Evolutionary conservation across 2,113 vertebrate genomes (phyloP).

Genomic region (Prunella himalayana): DNA sequence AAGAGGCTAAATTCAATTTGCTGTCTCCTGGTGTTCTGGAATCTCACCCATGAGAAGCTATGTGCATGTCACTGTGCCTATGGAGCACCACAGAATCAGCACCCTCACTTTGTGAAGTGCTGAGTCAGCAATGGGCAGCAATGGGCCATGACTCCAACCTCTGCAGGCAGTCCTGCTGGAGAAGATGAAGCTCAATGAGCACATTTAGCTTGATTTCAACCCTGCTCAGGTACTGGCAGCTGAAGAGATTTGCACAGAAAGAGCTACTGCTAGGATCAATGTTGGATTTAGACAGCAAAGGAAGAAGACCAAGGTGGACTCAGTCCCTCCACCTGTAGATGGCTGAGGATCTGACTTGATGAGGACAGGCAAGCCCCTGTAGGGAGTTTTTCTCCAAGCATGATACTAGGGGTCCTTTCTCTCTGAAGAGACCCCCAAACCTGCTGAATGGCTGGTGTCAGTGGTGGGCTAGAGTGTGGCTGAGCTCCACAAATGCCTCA

Average conservation of each 20-base stretch:
- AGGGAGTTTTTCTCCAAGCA: not conserved
- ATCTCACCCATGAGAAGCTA: not conserved
- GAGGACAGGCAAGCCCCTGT: not conserved
- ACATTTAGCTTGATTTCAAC: not conserved
- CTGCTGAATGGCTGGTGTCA: not conserved
- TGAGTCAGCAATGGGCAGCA: fast-evolving
- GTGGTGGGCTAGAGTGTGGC: not conserved
- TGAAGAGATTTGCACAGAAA: not conserved
- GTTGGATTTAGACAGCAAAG: not conserved
- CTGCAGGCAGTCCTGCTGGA: not conserved
- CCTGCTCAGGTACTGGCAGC: not conserved
- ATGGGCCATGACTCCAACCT: not conserved
- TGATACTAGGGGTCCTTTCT: not conserved
- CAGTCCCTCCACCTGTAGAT: not conserved
- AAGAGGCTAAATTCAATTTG: constrained; percentile 42
- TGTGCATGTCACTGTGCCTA: not conserved
- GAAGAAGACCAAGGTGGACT: not conserved
- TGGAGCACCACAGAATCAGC: not conserved
- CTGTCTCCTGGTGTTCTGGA: not conserved
- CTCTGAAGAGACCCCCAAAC: not conserved
- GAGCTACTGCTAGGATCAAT: not conserved
- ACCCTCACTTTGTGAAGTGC: not conserved
- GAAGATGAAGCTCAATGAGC: not conserved
- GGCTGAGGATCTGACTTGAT: not conserved
- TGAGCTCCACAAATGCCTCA: not conserved